phyloP scores from a whole-genome alignment of 2,113 vertebrate species.

The Bos taurus region ARS-UCD2.0 NC_037338.1:21790501-21791000 shows the following conservation, averaged over 20 bases:
- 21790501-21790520: background rate
- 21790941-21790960: background rate
- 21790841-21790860: background rate
- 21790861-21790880: background rate
- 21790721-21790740: background rate
- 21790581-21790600: background rate
- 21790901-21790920: background rate
- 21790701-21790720: background rate
- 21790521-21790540: background rate
- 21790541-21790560: background rate
- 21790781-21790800: background rate
- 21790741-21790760: background rate
- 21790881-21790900: background rate
- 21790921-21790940: background rate
- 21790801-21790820: background rate
- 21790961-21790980: background rate
- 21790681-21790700: background rate
- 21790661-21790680: background rate
- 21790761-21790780: background rate
- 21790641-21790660: background rate
- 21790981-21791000: background rate
- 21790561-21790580: background rate
- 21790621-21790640: background rate
- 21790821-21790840: background rate
- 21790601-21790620: background rate